Base-by-base conservation (phyloP, 2,797 vertebrate species). In the Perodicticus potto region DNA sequence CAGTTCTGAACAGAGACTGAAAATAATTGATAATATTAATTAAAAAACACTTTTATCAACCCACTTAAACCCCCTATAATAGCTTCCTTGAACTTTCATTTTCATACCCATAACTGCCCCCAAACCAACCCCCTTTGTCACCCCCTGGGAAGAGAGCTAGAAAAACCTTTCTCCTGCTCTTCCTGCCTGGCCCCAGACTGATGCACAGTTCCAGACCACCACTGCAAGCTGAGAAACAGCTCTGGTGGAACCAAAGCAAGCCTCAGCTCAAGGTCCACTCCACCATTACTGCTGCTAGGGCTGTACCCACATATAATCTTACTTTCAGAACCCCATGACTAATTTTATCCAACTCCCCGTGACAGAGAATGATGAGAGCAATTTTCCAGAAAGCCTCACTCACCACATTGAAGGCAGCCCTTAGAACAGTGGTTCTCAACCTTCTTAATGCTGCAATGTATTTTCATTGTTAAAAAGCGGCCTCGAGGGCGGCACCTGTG, bases 101-200 rank as follows among this genome's bases (percentile, higher is more conserved):
- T 92, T 72, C 63, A 53, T 7, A 8, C 23, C 17, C 17, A 7
- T 32, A 20, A 78, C 23, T 23, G 17, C 27, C n/a, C 23, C 22
- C 78, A 34, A 19, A 7, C 5, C 8, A 49, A 5, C 65, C 43
- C 49, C 73, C 7, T 12, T 0, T 0, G 7, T 13, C 1, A 5
- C 49, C 8, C 8, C 20, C 29, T 9, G 25, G n/a, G 49, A 29
- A 82, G 16, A 82, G 45, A 43, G 40, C 40, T 34, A 67, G 69
- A 40, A 73, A 72, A 61, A 43, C 53, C 74, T 32, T 19, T 25
- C 45, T 83, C 55, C 55, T 3, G 3, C 27, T 45, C 43, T 57
- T 59, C 40, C 40, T 20, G 5, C 74, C 23, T 59, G 45, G 37
- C 78, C 40, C 55, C 34, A 65, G 70, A 34, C 53, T 23, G 14